Percentiles rank a stretch among this genome's conserved stretches.
These are phyloP conservation scores for Drosophila mojavensis DNA, from an alignment of 1,140 invertebrate species.

Conservation along the genomic window DNA sequence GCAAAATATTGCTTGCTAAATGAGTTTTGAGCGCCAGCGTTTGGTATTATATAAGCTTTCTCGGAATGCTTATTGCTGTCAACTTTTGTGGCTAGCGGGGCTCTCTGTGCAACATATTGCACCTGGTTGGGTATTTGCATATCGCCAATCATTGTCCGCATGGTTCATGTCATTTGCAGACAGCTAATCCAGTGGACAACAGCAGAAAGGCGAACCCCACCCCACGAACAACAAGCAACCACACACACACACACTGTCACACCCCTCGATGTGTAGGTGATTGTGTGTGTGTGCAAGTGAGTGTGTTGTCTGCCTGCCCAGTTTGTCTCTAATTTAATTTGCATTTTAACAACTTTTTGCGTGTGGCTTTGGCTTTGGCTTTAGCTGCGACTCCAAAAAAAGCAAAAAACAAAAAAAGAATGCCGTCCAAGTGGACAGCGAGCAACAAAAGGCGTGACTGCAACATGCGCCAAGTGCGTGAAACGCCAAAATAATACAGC, in stretches of 20 bases:
- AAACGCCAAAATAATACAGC: slow-evolving; percentile 79
- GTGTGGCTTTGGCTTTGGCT: slow-evolving; percentile 64
- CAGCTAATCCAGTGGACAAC: slow-evolving; percentile 39
- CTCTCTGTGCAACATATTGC: not conserved
- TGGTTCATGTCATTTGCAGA: slow-evolving; percentile 49
- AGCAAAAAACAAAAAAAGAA: slow-evolving; percentile 33
- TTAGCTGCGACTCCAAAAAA: slow-evolving; percentile 40
- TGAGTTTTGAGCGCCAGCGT: not conserved
- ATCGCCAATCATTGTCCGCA: slow-evolving; percentile 48
- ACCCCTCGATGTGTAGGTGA: slow-evolving; percentile 16
- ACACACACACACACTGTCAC: slow-evolving; percentile 20
- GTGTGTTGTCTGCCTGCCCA: slow-evolving; percentile 46
- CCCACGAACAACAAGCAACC: slow-evolving; percentile 31
- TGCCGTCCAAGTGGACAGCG: slow-evolving; percentile 38
- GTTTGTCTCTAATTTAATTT: slow-evolving; percentile 82
- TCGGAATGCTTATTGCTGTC: slow-evolving; percentile 30
- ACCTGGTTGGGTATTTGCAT: slow-evolving; percentile 48
- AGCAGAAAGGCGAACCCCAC: slow-evolving; percentile 41
- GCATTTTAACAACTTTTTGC: slow-evolving; percentile 83
- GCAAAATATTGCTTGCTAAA: too few species aligned
- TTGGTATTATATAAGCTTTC: slow-evolving; percentile 25
- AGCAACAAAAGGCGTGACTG: slow-evolving; percentile 80
- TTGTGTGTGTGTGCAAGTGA: slow-evolving; percentile 11
- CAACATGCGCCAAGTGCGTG: slow-evolving; percentile 81
- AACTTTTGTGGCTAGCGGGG: not conserved